Percentiles rank a stretch among this genome's conserved stretches.
These are phyloP conservation scores for Catalaphyllia jardinei DNA, from an alignment of 64 coral and sea anemone genomes.

Conservation along the genomic window DNA sequence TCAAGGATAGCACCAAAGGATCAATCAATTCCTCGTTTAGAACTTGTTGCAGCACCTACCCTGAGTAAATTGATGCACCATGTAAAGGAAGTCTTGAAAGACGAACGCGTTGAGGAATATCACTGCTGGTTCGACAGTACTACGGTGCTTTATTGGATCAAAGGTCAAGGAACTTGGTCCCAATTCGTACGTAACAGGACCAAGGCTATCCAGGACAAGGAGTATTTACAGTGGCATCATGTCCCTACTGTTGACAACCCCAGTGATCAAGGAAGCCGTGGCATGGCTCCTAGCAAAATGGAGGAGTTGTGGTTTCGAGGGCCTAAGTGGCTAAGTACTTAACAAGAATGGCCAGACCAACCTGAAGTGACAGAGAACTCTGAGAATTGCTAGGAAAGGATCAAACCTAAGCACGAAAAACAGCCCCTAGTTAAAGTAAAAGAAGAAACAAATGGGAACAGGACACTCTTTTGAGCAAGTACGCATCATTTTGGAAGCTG, in stretches of 20 bases:
- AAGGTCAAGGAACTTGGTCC: constrained; percentile 67
- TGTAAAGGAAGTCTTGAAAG: constrained; percentile 62
- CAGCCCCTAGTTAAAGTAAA: constrained; percentile 17
- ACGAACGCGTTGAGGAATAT: too few relatives aligned
- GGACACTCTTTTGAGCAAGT: constrained; percentile 31
- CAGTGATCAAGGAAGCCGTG: constrained; percentile 59
- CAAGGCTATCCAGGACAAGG: constrained; percentile 48
- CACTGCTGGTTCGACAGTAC: too few relatives aligned
- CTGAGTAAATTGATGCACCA: too few relatives aligned
- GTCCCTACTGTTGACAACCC: constrained; percentile 62
- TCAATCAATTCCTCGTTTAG: too few relatives aligned
- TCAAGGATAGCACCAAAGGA: too few relatives aligned
- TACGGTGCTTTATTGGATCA: constrained; percentile 68
- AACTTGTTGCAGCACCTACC: too few relatives aligned
- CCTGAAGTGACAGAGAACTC: too few relatives aligned
- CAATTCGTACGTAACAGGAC: too few relatives aligned
- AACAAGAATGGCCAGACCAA: constrained; percentile 7
- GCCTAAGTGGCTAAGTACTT: constrained; percentile 8
- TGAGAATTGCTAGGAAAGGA: too few relatives aligned
- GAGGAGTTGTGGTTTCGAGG: constrained; percentile 13
- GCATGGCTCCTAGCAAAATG: constrained; percentile 5
- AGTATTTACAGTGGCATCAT: constrained; percentile 50
- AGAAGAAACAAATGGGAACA: constrained; percentile 1
- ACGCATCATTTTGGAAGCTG: too few relatives aligned
- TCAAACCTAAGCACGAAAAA: too few relatives aligned